A percentile compares a stretch with the other conserved stretches of the same genome.
Conservation (phyloP, 2,797 vertebrate species). For the Lindbergichthys nudifrons region DNA sequence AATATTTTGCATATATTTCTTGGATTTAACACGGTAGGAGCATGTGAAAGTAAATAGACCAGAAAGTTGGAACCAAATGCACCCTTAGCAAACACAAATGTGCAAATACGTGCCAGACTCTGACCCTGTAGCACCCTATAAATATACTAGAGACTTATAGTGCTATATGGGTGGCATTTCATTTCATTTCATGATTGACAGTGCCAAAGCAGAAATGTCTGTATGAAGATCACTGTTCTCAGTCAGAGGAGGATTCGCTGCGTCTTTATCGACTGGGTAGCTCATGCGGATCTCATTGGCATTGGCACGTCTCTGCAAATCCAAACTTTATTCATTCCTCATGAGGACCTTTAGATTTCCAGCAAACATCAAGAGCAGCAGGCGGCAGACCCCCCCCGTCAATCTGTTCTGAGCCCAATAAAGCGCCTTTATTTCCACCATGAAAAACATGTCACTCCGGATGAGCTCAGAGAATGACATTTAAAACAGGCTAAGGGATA, state of each 20-base stretch:
- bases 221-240: conserved; percentile 42
- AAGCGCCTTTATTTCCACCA: conserved; percentile 81
- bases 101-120: not conserved
- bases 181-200: conserved; percentile 46
- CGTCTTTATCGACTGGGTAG: conserved; percentile 45
- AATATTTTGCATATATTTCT: conserved; percentile 7
- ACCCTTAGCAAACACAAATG: conserved; percentile 7
- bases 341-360: conserved; percentile 77
- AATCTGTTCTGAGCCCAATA: conserved; percentile 73
- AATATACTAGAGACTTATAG: conserved; percentile 11
- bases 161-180: conserved; percentile 48
- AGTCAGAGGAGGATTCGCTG: conserved; percentile 45
- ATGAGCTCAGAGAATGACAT: conserved; percentile 87
- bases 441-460: conserved; percentile 85
- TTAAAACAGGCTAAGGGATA: conserved; percentile 85
- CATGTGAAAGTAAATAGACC: not conserved
- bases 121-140: not conserved
- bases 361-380: conserved; percentile 59
- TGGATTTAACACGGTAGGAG: not conserved
- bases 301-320: conserved; percentile 62
- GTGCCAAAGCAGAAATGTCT: conserved; percentile 42
- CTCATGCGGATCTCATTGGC: conserved; percentile 57
- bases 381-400: conserved; percentile 31
- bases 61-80: not conserved
- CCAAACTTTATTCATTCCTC: conserved; percentile 69